These are phyloP conservation scores for Harpagifer antarcticus DNA, from an alignment of 2,797 vertebrate species.

Conservation along the genomic window DNA sequence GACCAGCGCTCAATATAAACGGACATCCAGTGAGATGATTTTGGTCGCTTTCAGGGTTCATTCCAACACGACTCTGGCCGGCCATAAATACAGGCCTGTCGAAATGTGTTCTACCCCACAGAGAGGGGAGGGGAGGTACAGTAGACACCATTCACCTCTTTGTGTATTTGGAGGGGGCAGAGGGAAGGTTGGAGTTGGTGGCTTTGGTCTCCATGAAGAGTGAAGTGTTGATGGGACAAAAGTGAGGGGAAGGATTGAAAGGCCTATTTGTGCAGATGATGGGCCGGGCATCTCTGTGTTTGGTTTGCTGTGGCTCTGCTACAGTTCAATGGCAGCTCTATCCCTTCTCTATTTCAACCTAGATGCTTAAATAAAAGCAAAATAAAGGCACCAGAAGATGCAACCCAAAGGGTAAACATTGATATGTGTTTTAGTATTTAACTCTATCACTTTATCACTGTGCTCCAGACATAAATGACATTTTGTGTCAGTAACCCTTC, in stretches of 20 bases:
- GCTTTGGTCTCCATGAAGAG: constrained; percentile 80
- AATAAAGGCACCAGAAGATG: constrained; percentile 46
- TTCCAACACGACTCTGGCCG: constrained; percentile 68
- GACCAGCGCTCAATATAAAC: constrained; percentile 72
- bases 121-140: constrained; percentile 80
- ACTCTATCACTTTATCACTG: constrained; percentile 42
- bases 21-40: constrained; percentile 73
- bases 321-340: constrained; percentile 72
- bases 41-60: constrained; percentile 80
- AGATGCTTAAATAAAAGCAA: constrained; percentile 44
- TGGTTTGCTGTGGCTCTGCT: constrained; percentile 73
- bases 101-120: constrained; percentile 78
- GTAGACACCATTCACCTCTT: constrained; percentile 82
- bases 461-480: constrained; percentile 50
- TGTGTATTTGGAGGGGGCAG: constrained; percentile 73
- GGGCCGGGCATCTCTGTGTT: constrained; percentile 71
- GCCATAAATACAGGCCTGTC: constrained; percentile 83
- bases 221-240: constrained; percentile 83
- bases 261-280: constrained; percentile 77
- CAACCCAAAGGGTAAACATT: constrained; percentile 40
- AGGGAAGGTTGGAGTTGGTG: constrained; percentile 74
- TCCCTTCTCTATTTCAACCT: constrained; percentile 53
- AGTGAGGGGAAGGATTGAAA: constrained; percentile 79
- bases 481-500: constrained; percentile 54
- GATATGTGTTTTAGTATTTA: constrained; percentile 44